These are phyloP conservation scores for Turdus rufiventris DNA, from an alignment of 2,113 vertebrate genomes.

Conservation along the genomic window DNA sequence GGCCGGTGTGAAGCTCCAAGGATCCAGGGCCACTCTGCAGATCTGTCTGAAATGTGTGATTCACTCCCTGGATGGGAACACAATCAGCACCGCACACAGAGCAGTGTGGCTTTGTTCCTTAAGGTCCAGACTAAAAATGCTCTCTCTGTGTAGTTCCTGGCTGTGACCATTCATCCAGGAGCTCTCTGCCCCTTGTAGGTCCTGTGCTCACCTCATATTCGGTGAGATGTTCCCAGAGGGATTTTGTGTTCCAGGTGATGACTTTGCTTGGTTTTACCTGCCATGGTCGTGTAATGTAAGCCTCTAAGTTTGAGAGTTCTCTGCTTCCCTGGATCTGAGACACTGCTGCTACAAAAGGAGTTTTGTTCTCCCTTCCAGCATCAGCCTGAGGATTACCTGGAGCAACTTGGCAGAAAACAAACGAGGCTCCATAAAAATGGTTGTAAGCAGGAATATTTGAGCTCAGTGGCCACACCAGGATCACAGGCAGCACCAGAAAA, in stretches of 20 bases:
- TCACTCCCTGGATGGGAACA: fast-evolving
- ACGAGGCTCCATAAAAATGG: neutral
- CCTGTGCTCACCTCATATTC: fast-evolving
- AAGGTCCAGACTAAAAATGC: neutral
- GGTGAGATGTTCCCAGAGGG: neutral
- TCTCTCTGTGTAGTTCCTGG: neutral
- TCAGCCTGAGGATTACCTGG: neutral
- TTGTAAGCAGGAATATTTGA: neutral
- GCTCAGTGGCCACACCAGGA: neutral
- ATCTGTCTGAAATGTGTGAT: neutral
- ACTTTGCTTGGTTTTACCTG: neutral
- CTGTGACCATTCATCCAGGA: neutral
- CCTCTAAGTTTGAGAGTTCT: neutral
- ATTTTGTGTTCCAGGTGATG: neutral
- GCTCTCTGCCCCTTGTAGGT: neutral
- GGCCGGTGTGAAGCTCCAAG: neutral
- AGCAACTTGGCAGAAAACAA: neutral
- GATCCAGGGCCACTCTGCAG: fast-evolving
- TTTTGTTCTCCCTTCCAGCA: neutral
- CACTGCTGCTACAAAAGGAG: neutral
- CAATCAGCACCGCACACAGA: neutral
- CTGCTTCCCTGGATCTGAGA: neutral
- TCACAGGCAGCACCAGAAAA: neutral
- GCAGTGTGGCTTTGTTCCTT: too few species aligned
- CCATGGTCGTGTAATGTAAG: neutral